Evolutionary conservation across 2,797 vertebrate species (phyloP), one percentile per base, ranked within the genome.

Genomic region (Pseudopleuronectes americanus): DNA sequence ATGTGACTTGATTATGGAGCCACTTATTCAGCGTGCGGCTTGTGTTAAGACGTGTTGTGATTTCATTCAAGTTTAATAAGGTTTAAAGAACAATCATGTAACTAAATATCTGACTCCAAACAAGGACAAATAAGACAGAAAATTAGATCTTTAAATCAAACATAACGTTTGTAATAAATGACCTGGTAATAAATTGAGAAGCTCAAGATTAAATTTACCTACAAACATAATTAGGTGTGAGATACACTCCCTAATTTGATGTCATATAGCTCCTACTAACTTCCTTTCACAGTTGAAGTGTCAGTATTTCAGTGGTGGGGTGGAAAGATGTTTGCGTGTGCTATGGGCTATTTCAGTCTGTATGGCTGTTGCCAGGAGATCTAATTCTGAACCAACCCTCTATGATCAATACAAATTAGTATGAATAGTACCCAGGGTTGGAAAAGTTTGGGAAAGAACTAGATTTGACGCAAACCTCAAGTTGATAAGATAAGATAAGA

Each of bases 341-440:
- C 36, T 38, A 38, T 43, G 10, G 2, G 9, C n/a, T 36, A 47
- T 64, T 51, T 64, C 74, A 72, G 60, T 16, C 49, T 56, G 33
- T 62, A 49, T 9, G 36, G 48, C 28, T 45, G 22, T 12, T 68
- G 64, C 53, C 53, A 76, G 59, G 62, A 17, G 26, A 68, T 63
- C 8, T 62, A 23, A 48, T 51, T 71, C 36, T 67, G 5, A 73
- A 22, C 21, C 75, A 73, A 74, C 41, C 3, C 38, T 31, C 54
- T 71, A 73, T 73, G 57, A 83, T 67, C 64, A 41, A 43, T 36
- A 53, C 23, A 24, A 76, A 56, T 67, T 43, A 13, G 14, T 48
- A 22, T 75, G 51, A 23, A 68, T 21, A 54, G 31, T 41, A 23
- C 48, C 31, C 28, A 23, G 45, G 4, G 1, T 67, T 43, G 7